Base-by-base conservation (phyloP, 1,140 invertebrate genomes). In the Pinna nobilis region DNA sequence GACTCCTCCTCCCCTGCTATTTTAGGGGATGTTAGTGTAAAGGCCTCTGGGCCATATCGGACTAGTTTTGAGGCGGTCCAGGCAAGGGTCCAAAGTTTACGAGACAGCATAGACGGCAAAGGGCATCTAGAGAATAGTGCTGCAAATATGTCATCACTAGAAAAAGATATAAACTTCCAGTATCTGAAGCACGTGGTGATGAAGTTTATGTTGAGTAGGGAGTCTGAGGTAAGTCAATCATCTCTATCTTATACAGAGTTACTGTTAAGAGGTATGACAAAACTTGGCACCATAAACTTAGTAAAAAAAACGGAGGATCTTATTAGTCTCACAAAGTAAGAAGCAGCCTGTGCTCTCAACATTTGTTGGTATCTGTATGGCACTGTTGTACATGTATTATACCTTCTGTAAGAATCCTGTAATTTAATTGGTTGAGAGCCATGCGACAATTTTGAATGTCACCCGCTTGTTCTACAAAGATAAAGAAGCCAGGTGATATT, bases 151-250 rank as follows among this genome's bases (percentile, higher is more conserved):
- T 68, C 53, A 23, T 67, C 65, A 15, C 61, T 86, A 32, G 94
- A 95, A 79, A 93, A 85, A 53, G 87, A 88, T 55, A 75, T 96
- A 47, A 96, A 95, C 88, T 93, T 94, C 82, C 93, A 94, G 85
- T 97, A 97, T 89, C 90, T 97, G 61, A 97, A 97, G 85, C 95
- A 97, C 88, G 96, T 97, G 70, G 92, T 98, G 63, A 93, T 98
- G 6, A 96, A 97, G 86, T 97, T 97, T 88, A 90, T 97, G 78
- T 95, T 96, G 0, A 95, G 95, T 82, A 91, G 94, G 79, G 96
- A 94, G 86, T 91, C 92, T 76, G 93, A 97, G 91, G 93, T 94
- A 81, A 86, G 83, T 78, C 11, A 20, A 18, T n/a, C n/a, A n/a
- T n/a, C n/a, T n/a, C n/a, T 33, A 33, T 11, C 15, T 59, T 13